Conservation (phyloP, 1,140 invertebrate species). For the Orussus abietinus region DNA sequence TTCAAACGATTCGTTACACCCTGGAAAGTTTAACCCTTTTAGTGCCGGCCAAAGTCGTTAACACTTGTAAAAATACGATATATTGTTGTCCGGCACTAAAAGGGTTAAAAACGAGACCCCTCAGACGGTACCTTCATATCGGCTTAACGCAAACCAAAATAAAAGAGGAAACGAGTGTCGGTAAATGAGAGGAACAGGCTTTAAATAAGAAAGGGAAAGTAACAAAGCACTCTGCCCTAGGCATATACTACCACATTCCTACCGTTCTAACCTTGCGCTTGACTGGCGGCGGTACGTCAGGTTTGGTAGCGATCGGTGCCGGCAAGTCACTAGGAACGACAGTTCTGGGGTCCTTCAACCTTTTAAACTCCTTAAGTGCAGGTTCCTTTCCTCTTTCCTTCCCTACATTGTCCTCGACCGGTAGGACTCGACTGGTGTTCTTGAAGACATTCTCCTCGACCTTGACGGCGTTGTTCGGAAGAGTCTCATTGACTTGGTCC, state of each 20-base stretch:
- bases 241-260: slow-evolving; percentile 24
- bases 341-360: slow-evolving; percentile 48
- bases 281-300: slow-evolving; percentile 34
- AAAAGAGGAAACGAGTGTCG: neutral
- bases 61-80: too few species aligned
- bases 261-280: slow-evolving; percentile 54
- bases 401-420: slow-evolving; percentile 2
- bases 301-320: slow-evolving; percentile 28
- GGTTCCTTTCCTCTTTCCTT: slow-evolving; percentile 9
- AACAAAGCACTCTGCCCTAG: slow-evolving; percentile 22
- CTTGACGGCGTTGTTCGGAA: slow-evolving; percentile 2
- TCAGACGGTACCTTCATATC: too few species aligned
- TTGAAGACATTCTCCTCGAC: neutral
- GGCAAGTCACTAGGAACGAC: slow-evolving; percentile 43
- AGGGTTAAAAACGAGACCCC: too few species aligned
- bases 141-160: too few species aligned
- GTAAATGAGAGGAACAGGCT: slow-evolving; percentile 1
- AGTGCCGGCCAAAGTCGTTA: too few species aligned
- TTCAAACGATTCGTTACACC: too few species aligned
- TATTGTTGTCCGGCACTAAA: too few species aligned
- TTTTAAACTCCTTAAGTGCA: slow-evolving; percentile 28
- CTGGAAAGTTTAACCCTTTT: too few species aligned
- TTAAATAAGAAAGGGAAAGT: slow-evolving; percentile 13
- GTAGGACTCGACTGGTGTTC: neutral
- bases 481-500: slow-evolving; percentile 1